Percentiles rank a stretch among this genome's conserved stretches.
These are phyloP conservation scores for Xestia sexstrigata DNA, from an alignment of 2,888 invertebrate species.

Conservation along the genomic window DNA sequence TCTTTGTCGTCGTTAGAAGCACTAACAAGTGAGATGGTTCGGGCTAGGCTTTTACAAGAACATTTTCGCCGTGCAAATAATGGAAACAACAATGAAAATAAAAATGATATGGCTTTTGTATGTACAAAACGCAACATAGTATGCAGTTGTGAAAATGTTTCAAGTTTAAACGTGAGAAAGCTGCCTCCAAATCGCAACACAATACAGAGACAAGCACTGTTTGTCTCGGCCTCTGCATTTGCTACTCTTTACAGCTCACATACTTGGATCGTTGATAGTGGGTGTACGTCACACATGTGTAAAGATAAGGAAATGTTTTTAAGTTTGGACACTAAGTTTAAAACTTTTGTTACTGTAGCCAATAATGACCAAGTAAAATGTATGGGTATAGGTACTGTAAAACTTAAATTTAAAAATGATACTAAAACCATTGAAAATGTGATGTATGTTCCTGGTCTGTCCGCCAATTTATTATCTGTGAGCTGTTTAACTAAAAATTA, in stretches of 20 bases:
- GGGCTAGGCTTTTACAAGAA: slow-evolving; percentile 3
- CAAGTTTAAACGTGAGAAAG: slow-evolving; percentile 2
- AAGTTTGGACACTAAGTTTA: slow-evolving; percentile 1
- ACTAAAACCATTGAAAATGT: background rate
- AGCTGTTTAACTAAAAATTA: slow-evolving; percentile 4
- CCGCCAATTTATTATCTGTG: slow-evolving; percentile 5
- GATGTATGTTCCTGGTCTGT: background rate
- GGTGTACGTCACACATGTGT: background rate
- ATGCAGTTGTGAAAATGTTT: background rate
- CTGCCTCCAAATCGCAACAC: slow-evolving; percentile 1
- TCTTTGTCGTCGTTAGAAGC: slow-evolving; percentile 8
- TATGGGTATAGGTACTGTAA: background rate
- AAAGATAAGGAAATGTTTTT: slow-evolving; percentile 3
- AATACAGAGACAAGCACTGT: background rate
- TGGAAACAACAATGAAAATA: background rate
- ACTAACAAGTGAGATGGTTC: slow-evolving; percentile 11
- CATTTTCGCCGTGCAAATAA: background rate
- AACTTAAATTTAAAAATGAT: slow-evolving; percentile 5
- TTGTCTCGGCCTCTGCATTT: background rate
- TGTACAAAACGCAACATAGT: slow-evolving; percentile 2
- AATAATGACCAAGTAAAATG: slow-evolving; percentile 2
- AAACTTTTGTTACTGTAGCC: background rate
- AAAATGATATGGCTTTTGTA: slow-evolving; percentile 8
- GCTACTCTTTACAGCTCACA: background rate
- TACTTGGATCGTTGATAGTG: background rate